These are phyloP conservation scores for Dasypogon diadema DNA, from an alignment of 2,888 invertebrate species.

Conservation along the genomic window DNA sequence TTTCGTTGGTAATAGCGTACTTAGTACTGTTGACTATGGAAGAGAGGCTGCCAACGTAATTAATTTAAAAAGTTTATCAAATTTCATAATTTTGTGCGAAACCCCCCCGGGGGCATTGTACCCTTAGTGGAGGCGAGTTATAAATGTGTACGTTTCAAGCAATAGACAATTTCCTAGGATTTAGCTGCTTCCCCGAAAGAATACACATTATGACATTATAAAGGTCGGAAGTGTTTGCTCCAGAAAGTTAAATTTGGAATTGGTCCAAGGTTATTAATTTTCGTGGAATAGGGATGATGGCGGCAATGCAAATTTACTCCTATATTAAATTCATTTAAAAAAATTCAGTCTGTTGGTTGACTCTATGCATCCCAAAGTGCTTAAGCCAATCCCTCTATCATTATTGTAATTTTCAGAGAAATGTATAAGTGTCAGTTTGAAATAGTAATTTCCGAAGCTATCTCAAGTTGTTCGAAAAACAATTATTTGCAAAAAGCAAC, in stretches of 20 bases:
- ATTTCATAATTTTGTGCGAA: conserved; percentile 33
- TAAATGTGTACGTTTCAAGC: conserved; percentile 21
- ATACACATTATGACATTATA: conserved; percentile 12
- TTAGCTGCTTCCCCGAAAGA: not conserved
- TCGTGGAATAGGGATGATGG: not conserved
- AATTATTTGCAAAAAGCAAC: not conserved
- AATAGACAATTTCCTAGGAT: not conserved
- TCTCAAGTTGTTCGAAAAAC: too few species aligned
- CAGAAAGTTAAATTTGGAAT: conserved; percentile 28
- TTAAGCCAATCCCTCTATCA: too few species aligned
- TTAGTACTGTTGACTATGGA: conserved; percentile 30
- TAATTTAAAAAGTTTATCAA: conserved; percentile 47
- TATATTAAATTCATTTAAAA: not conserved
- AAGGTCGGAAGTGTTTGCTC: conserved; percentile 14
- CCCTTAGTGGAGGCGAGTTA: conserved; percentile 16
- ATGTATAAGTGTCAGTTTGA: too few species aligned
- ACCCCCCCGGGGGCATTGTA: conserved; percentile 11
- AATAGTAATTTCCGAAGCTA: too few species aligned
- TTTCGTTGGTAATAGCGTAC: conserved; percentile 39
- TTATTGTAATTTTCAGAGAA: too few species aligned
- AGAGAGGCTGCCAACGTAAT: conserved; percentile 33
- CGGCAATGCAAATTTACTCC: conserved; percentile 29
- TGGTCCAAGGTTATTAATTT: conserved; percentile 37
- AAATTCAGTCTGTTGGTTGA: too few species aligned
- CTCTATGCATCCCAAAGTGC: too few species aligned